phyloP scores from a whole-genome alignment of 2,797 vertebrate genomes.

The Manis crassicaudata region DNA sequence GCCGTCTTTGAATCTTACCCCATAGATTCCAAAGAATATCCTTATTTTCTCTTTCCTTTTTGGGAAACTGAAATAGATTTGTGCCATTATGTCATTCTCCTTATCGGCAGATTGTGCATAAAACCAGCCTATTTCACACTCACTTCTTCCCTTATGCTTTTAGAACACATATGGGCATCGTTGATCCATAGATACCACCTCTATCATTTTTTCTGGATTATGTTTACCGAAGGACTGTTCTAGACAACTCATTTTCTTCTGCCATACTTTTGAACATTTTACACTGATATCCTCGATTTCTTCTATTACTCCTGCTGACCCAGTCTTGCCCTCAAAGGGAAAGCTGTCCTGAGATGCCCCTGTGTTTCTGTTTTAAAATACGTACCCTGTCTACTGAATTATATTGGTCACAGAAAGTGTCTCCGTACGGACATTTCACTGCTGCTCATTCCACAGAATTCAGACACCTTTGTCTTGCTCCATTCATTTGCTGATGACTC shows the following conservation, averaged over 20 bases:
- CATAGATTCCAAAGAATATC: neutral
- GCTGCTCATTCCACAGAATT: neutral
- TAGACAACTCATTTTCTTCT: neutral
- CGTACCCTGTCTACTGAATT: neutral
- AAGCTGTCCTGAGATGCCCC: neutral
- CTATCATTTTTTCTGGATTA: neutral
- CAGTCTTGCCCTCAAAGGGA: neutral
- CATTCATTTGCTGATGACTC: neutral
- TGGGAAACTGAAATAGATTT: neutral
- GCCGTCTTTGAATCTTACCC: neutral
- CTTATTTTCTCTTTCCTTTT: neutral
- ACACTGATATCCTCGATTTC: neutral
- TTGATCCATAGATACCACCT: neutral
- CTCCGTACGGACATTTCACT: neutral
- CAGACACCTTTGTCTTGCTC: neutral
- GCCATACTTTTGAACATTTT: neutral
- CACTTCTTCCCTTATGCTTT: neutral
- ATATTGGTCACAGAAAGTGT: neutral
- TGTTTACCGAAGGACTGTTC: neutral
- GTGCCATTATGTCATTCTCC: neutral
- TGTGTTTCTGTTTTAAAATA: neutral
- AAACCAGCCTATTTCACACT: neutral
- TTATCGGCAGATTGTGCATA: rapidly evolving
- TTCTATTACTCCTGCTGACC: neutral
- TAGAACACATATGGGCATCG: neutral